Conservation (phyloP, 1,140 invertebrate species). For the Brachionus calyciflorus region DNA sequence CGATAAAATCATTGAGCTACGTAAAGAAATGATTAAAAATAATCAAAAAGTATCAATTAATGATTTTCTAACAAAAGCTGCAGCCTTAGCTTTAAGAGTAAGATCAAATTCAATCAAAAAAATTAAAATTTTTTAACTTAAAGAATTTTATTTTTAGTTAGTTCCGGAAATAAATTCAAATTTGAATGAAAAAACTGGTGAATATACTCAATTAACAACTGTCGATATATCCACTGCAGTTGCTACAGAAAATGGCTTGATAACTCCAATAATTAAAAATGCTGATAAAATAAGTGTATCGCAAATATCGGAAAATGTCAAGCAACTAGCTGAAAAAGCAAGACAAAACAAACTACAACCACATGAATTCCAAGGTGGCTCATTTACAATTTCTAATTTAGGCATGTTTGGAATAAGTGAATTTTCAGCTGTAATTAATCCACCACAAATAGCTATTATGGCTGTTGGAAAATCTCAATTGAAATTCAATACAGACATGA, state of each 20-base stretch:
- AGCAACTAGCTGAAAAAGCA: conserved; percentile 76
- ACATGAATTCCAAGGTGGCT: conserved; percentile 88
- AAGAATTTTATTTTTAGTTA: background rate
- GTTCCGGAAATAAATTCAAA: conserved; percentile 46
- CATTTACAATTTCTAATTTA: conserved; percentile 78
- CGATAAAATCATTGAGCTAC: conserved; percentile 71
- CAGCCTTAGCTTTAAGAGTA: conserved; percentile 24
- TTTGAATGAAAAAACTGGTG: conserved; percentile 26
- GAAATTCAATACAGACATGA: conserved; percentile 26
- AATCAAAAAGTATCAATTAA: conserved; percentile 85
- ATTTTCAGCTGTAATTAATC: conserved; percentile 71
- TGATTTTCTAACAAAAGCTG: conserved; percentile 93
- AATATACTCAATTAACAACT: conserved; percentile 68
- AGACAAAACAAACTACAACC: conserved; percentile 89
- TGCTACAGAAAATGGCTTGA: conserved; percentile 87
- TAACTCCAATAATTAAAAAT: conserved; percentile 93
- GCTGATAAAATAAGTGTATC: conserved; percentile 69
- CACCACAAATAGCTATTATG: conserved; percentile 64
- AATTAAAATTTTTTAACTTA: background rate
- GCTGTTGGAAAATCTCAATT: conserved; percentile 40
- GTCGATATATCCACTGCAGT: conserved; percentile 97
- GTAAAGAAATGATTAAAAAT: conserved; percentile 74
- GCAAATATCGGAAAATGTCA: conserved; percentile 37
- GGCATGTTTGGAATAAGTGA: conserved; percentile 89
- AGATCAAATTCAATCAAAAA: no score